A percentile compares a stretch with the other conserved stretches of the same genome.
These are phyloP conservation scores for Megaleporinus macrocephalus DNA, from an alignment of 2,113 vertebrate species.

Conservation along the genomic window DNA sequence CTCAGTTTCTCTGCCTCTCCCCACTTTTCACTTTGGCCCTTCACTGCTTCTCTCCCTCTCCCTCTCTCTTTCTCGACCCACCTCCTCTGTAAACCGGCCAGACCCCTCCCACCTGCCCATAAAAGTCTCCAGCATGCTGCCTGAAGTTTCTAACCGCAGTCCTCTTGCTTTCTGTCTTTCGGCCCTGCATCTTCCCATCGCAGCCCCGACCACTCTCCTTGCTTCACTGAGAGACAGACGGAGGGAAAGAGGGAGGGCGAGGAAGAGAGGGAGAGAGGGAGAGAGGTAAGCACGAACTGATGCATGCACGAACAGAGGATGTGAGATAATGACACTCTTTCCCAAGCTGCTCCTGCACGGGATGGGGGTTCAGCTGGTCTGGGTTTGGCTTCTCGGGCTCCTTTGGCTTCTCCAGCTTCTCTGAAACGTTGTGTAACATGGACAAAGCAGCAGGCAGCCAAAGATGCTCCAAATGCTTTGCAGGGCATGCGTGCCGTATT, in stretches of 20 bases:
- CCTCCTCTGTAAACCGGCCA: slow-evolving; percentile 74
- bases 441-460: background rate
- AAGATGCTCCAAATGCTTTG: slow-evolving; percentile 34
- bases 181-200: slow-evolving; percentile 7
- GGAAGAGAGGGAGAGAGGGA: slow-evolving; percentile 46
- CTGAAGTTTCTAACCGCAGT: slow-evolving; percentile 77
- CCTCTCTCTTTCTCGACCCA: slow-evolving; percentile 71
- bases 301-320: background rate
- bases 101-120: slow-evolving; percentile 94
- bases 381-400: background rate
- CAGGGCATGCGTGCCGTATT: background rate
- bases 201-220: background rate
- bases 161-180: slow-evolving; percentile 69
- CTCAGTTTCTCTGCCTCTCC: background rate
- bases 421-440: slow-evolving; percentile 15
- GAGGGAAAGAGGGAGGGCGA: slow-evolving; percentile 6
- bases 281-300: slow-evolving; percentile 43
- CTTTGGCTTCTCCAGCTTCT: background rate
- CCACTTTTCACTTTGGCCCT: slow-evolving; percentile 23
- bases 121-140: slow-evolving; percentile 90
- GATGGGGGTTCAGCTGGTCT: background rate
- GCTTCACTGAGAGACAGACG: slow-evolving; percentile 26
- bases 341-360: background rate
- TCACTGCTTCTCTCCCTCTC: slow-evolving; percentile 49
- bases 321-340: background rate